phyloP scores from a whole-genome alignment of 2,113 vertebrate species.

The Xenopus borealis region DNA sequence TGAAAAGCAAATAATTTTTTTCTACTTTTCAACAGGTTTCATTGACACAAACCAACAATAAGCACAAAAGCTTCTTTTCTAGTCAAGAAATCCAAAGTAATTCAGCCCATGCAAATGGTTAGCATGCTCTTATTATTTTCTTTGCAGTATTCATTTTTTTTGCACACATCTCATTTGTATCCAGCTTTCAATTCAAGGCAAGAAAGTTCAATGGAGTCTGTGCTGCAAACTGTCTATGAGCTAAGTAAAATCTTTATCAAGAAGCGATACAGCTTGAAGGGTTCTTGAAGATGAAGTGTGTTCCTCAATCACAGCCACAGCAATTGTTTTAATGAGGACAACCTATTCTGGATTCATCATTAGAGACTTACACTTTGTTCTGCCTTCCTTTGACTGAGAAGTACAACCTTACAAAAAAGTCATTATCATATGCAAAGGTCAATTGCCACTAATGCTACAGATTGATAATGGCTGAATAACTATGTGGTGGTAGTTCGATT shows the following conservation, averaged over 20 bases:
- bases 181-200: constrained; percentile 24
- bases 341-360: constrained; percentile 41
- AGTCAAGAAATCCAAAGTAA: too few species aligned
- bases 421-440: constrained; percentile 54
- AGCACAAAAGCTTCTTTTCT: too few species aligned
- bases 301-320: background rate
- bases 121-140: constrained; percentile 1
- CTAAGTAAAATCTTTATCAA: constrained; percentile 43
- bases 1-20: too few species aligned
- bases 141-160: constrained; percentile 22
- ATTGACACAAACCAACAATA: too few species aligned
- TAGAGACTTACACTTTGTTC: constrained; percentile 40
- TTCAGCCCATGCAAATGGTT: too few species aligned
- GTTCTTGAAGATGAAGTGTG: constrained; percentile 24
- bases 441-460: constrained; percentile 55
- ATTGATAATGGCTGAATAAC: constrained; percentile 36
- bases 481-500: constrained; percentile 51
- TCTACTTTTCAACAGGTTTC: too few species aligned
- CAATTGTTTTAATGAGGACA: constrained; percentile 49
- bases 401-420: constrained; percentile 47
- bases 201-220: constrained; percentile 30
- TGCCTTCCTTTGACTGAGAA: constrained; percentile 47
- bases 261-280: constrained; percentile 42
- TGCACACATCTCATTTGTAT: constrained; percentile 19
- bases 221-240: constrained; percentile 18